Conservation (phyloP, 2,888 invertebrate species). For the Amphimallon solstitiale region DNA sequence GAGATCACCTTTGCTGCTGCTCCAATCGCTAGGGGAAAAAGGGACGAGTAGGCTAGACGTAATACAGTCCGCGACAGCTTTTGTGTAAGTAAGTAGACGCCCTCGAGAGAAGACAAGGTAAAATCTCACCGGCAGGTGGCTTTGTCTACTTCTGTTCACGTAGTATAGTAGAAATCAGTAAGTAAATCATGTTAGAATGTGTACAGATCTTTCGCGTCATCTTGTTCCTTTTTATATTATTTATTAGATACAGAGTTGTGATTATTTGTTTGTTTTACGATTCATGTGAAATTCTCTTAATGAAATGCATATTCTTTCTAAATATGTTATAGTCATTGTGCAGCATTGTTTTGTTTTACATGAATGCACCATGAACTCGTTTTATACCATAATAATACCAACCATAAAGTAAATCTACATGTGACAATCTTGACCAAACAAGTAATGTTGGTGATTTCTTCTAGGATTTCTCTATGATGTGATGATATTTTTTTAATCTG, state of each 20-base stretch:
- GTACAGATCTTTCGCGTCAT: constrained; percentile 47
- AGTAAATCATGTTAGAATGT: constrained; percentile 53
- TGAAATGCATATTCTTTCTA: too few relatives aligned
- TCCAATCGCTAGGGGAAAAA: constrained; percentile 44
- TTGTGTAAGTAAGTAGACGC: background rate
- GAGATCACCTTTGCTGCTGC: constrained; percentile 40
- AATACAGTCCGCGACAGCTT: background rate
- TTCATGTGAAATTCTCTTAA: too few relatives aligned
- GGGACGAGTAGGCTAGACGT: constrained; percentile 40
- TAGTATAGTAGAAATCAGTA: constrained; percentile 53
- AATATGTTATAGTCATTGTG: too few relatives aligned
- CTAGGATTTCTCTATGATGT: too few relatives aligned
- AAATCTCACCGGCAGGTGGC: constrained; percentile 47
- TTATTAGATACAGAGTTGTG: background rate
- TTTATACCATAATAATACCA: too few relatives aligned
- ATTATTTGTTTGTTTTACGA: too few relatives aligned
- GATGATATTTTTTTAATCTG: too few relatives aligned
- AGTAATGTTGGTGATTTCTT: too few relatives aligned
- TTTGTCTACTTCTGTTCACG: constrained; percentile 47
- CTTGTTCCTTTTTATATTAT: constrained; percentile 47
- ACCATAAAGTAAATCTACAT: too few relatives aligned
- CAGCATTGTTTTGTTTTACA: too few relatives aligned
- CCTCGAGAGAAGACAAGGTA: background rate
- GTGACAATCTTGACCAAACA: too few relatives aligned
- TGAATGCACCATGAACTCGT: too few relatives aligned